Base-by-base conservation (phyloP, 2,888 invertebrate species). In the Drosophila longiperda region DNA sequence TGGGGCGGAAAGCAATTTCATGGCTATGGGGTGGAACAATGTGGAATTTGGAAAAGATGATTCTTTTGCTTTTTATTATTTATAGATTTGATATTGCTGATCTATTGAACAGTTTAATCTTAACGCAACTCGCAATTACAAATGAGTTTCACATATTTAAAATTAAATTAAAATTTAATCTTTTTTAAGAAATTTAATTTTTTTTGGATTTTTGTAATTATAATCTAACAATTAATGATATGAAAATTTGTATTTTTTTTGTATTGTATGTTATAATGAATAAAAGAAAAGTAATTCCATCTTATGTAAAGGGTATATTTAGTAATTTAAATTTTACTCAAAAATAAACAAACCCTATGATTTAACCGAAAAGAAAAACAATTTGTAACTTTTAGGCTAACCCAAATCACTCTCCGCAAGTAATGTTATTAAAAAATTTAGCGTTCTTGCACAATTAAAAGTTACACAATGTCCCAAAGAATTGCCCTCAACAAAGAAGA, bases 1-100 rank as follows among this genome's bases (percentile, higher is more conserved):
- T 78, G 59, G 66, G 48, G 73, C 81, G 79, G 83, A 89, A 91
- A 86, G 85, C 82, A 91, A 90, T 91, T 91, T 91, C 90, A 87
- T 90, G 89, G 87, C 71, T 78, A 81, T 87, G 80, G 66, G 83
- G 88, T 83, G 89, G 76, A 85, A 87, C 82, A 66, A 75, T 74
- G 54, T 62, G 66, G 49, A 59, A 67, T 50, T 50, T 45, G 64
- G 45, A n/a, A 49, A 42, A 60, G 55, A 70, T 60, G 60, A 52
- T 67, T 55, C 72, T 70, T 71, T 73, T 53, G 64, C 49, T 68
- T 58, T 54, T 60, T 57, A 66, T 71, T 75, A 67, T 62, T 72
- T 53, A 63, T 61, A 69, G 70, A 53, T 69, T 74, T 74, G 29
- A 62, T 49, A 60, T 73, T 36, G 54, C 40, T 48, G 34, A 57